Evolutionary conservation across 2,888 invertebrate species (phyloP), one percentile per base, ranked within the genome.

Genomic region (Helicoverpa assulta): DNA sequence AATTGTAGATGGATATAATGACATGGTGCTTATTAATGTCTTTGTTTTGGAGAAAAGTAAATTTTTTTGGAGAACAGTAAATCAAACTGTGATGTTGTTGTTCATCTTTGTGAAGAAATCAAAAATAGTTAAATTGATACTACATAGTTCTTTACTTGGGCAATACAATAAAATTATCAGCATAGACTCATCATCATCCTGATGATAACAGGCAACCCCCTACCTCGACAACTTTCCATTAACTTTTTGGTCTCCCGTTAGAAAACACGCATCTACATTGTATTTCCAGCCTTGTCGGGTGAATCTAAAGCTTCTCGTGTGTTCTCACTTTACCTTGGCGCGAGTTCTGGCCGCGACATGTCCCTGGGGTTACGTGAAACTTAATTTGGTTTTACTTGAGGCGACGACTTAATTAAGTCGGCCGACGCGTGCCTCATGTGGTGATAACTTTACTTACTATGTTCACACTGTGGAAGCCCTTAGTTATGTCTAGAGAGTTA

Each of bases 371-470:
- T 84, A 70, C 80, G 84, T 88, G 84, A 81, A 89, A 90, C 90
- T 89, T 91, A 90, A 91, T 90, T 90, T 83, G 86, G 89, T 88
- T 90, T 88, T 85, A 88, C 91, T 91, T 86, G 86, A 89, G 84
- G 85, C 88, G 87, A 86, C 84, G 86, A 86, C 88, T 91, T 93
- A 93, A 94, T 94, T 93, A 93, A 92, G 80, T 78, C 73, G 64
- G 68, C 54, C 65, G 73, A 57, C 79, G 74, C 69, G 74, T 77
- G 78, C 62, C 76, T 63, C 50, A 62, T 66, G 63, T 55, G 78
- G 63, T 69, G 67, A 74, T 72, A 69, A 76, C 68, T 71, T 71
- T 69, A 56, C 59, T 66, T 63, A 66, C 55, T 62, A 64, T 58
- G 67, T 73, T 53, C 18, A 74, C 59, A 59, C 47, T 75, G 52